These are phyloP conservation scores for Miltochrista miniata DNA, from an alignment of 2,888 invertebrate genomes.

Conservation along the genomic window DNA sequence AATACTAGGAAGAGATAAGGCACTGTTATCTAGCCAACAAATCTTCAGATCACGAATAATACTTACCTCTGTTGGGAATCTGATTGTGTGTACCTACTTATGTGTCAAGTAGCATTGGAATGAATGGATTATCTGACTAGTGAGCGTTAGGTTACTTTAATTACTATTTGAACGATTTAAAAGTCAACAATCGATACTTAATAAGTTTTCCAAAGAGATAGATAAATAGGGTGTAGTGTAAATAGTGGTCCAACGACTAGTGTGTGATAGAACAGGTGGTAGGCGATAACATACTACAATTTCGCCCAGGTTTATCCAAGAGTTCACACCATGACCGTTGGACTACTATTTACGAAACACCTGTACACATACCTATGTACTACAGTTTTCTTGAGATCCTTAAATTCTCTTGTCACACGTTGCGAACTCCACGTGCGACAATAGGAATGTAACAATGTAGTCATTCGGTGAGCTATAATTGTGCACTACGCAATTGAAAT, in stretches of 20 bases:
- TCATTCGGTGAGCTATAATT: slow-evolving; percentile 4
- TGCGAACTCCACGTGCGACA: slow-evolving; percentile 2
- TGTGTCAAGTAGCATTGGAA: too few species aligned
- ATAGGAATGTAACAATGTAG: slow-evolving; percentile 27
- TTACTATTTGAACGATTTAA: too few species aligned
- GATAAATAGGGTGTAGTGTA: too few species aligned
- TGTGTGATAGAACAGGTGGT: too few species aligned
- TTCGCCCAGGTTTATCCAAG: too few species aligned
- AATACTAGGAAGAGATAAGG: slow-evolving; percentile 22
- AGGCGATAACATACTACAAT: too few species aligned
- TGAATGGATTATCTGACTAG: too few species aligned
- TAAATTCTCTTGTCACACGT: not conserved
- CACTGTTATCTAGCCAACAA: slow-evolving; percentile 7
- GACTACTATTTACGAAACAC: too few species aligned
- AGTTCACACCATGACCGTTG: too few species aligned
- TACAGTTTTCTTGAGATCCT: not conserved
- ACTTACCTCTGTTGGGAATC: not conserved
- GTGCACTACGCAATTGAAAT: slow-evolving; percentile 26
- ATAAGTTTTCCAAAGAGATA: not conserved
- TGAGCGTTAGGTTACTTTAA: too few species aligned
- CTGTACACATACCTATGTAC: not conserved
- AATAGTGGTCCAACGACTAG: too few species aligned
- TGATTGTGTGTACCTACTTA: not conserved
- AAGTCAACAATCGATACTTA: too few species aligned
- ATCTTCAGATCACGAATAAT: slow-evolving; percentile 13